Conservation (phyloP, 2,797 vertebrate species). For the Semotilus atromaculatus region DNA sequence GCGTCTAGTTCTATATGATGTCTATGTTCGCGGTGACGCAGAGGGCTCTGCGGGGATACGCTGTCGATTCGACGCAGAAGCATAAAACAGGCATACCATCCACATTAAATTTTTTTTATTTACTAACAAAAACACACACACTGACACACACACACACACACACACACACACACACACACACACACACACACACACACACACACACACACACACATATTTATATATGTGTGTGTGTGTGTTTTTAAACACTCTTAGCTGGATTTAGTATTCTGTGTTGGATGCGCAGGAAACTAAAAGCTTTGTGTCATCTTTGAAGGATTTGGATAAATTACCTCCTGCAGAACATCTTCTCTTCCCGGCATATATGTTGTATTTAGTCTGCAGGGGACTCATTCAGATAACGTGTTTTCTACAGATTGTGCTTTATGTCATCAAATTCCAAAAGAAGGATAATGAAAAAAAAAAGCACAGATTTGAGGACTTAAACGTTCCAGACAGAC, state of each 20-base stretch:
- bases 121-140: too few relatives aligned
- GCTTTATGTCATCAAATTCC: not conserved
- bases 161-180: too few relatives aligned
- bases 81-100: too few relatives aligned
- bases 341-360: not conserved
- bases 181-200: too few relatives aligned
- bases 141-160: too few relatives aligned
- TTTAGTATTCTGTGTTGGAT: conserved; percentile 13
- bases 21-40: too few relatives aligned
- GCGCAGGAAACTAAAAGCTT: not conserved
- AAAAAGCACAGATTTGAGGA: not conserved
- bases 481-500: not conserved
- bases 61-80: too few relatives aligned
- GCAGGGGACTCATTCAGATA: conserved; percentile 4
- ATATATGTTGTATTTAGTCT: conserved; percentile 10
- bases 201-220: too few relatives aligned
- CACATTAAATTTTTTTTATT: too few relatives aligned
- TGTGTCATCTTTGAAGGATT: conserved; percentile 16
- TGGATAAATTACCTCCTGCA: conserved; percentile 13
- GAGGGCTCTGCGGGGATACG: too few relatives aligned
- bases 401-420: not conserved
- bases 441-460: not conserved
- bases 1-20: too few relatives aligned
- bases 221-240: too few relatives aligned
- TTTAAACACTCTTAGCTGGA: not conserved